phyloP scores from a whole-genome alignment of 2,113 vertebrate species.

The Gnathonemus longibarbis region DNA sequence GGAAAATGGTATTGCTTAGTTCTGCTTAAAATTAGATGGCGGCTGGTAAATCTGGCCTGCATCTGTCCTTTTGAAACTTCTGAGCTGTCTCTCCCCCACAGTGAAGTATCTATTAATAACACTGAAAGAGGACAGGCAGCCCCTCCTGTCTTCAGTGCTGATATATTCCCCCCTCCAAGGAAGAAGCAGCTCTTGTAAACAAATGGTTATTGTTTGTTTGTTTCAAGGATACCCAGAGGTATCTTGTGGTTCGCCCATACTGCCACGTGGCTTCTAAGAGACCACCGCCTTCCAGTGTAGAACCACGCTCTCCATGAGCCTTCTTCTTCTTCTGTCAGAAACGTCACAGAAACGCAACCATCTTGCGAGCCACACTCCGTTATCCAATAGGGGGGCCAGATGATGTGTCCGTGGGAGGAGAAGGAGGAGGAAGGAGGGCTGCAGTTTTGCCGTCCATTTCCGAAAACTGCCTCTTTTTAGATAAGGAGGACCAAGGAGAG shows the following conservation, averaged over 20 bases:
- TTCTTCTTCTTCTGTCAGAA: too few relatives aligned
- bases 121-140: slow-evolving; percentile 37
- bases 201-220: slow-evolving; percentile 42
- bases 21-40: not conserved
- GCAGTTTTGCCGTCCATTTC: not conserved
- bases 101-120: slow-evolving; percentile 51
- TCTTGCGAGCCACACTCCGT: not conserved
- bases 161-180: slow-evolving; percentile 47
- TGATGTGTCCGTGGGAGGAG: not conserved
- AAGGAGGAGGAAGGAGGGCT: not conserved
- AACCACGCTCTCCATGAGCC: not conserved
- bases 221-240: slow-evolving; percentile 32
- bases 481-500: slow-evolving; percentile 23
- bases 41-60: slow-evolving; percentile 24
- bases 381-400: not conserved
- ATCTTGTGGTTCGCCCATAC: slow-evolving; percentile 27
- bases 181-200: slow-evolving; percentile 42
- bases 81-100: slow-evolving; percentile 39
- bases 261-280: slow-evolving; percentile 7
- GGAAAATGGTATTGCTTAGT: not conserved
- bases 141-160: slow-evolving; percentile 30
- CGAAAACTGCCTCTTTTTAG: slow-evolving; percentile 24
- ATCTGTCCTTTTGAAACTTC: slow-evolving; percentile 34
- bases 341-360: slow-evolving; percentile 5
- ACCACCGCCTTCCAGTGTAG: too few relatives aligned